phyloP scores from a whole-genome alignment of 2,113 vertebrate species.

The Thomomys bottae region DNA sequence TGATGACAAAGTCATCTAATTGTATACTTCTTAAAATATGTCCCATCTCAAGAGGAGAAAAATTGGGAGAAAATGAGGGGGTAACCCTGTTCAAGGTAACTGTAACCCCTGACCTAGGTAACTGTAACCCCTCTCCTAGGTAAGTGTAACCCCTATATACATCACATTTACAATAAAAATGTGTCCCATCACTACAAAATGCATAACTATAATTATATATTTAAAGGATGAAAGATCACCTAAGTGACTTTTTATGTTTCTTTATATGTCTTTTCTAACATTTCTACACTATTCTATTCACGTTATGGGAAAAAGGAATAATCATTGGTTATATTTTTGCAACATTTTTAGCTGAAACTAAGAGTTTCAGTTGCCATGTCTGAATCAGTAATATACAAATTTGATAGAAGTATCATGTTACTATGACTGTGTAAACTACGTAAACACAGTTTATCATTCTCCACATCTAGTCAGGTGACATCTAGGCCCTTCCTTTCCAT shows the following conservation, averaged over 20 bases:
- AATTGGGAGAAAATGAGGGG: too few relatives aligned
- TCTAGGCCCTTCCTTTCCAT: not conserved
- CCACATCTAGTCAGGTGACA: not conserved
- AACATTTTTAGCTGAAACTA: too few relatives aligned
- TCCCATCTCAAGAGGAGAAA: too few relatives aligned
- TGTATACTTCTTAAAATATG: not conserved
- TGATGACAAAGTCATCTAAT: not conserved
- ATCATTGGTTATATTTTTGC: not conserved
- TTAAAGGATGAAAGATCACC: not conserved
- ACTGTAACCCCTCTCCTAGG: too few relatives aligned
- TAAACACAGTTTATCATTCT: not conserved
- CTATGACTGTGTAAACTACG: not conserved
- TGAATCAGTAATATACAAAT: not conserved
- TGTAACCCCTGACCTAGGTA: too few relatives aligned
- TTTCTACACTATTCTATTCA: slow-evolving; percentile 26
- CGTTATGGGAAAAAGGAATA: not conserved
- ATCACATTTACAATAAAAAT: too few relatives aligned
- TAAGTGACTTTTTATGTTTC: not conserved
- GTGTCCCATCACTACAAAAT: not conserved
- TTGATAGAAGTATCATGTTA: not conserved
- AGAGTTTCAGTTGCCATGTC: not conserved
- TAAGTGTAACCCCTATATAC: too few relatives aligned
- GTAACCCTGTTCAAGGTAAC: too few relatives aligned
- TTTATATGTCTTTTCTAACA: not conserved
- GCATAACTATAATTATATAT: not conserved